Evolutionary conservation across 2,888 invertebrate species (phyloP), one percentile per base, ranked within the genome.

Genomic region (Bugula neritina): DNA sequence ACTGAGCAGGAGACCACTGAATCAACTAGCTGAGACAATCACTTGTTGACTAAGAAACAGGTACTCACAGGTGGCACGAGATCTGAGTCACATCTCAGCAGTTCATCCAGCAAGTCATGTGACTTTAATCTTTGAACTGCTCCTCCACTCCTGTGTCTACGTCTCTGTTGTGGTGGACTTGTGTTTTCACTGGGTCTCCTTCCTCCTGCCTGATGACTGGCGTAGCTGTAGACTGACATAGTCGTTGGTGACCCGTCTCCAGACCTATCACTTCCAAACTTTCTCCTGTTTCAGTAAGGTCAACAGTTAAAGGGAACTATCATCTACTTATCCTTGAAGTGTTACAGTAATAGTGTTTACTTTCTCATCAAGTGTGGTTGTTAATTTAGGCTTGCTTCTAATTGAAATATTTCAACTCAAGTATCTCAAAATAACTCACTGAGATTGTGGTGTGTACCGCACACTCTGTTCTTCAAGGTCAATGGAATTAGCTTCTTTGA

Each of bases 201-300:
- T 23, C 57, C 25, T 27, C 27, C 63, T 29, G 34, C 3, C 27
- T 63, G 63, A 27, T 63, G 63, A 31, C 63, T 63, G 31, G 63
- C 63, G 31, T 63, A 63, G 31, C 63, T 63, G 31, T 63, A 63
- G 5, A 63, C 34, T 29, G 63, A 63, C 63, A 63, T 63, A n/a
- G 63, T 31, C 1, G 63, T 63, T 63, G 63, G 63, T 2, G 63
- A 63, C 17, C 31, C 63, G 27, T 63, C 63, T 29, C 63, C 63
- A 5, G 63, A 63, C 13, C 31, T 31, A 5, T 2, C 5, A 13
- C 63, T 25, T 31, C n/a, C 57, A 10, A 27, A 13, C 43, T 43
- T 43, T 17, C 43, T 43, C 17, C 43, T 43, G 43, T 43, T 10
- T 5, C 43, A 43, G n/a, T n/a, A n/a, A n/a, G n/a, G n/a, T n/a